A percentile compares a stretch with the other conserved stretches of the same genome.
phyloP scores from a whole-genome alignment of 2,888 invertebrate species.

The Aphidoletes aphidimyza region DNA sequence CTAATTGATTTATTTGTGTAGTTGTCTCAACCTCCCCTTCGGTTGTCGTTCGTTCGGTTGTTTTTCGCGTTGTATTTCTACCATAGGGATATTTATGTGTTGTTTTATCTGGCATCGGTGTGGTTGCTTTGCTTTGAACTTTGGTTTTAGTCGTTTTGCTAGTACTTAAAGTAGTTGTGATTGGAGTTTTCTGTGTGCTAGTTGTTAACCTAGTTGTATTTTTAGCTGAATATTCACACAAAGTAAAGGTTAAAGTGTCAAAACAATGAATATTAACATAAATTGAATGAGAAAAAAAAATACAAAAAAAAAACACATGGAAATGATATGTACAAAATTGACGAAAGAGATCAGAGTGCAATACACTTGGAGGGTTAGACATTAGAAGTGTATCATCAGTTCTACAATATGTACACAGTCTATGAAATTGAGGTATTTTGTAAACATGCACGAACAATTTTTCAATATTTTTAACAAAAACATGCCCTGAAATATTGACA shows the following conservation, averaged over 20 bases:
- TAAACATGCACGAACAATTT: not conserved
- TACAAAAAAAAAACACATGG: conserved; percentile 6
- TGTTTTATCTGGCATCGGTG: not conserved
- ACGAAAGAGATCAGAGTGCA: not conserved
- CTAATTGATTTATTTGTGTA: not conserved
- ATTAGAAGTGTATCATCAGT: conserved; percentile 15
- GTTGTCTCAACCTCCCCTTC: not conserved
- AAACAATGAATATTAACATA: not conserved
- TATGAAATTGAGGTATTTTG: not conserved
- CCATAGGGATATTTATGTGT: not conserved
- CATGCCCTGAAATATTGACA: not conserved
- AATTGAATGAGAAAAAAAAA: not conserved
- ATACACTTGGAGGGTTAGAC: conserved; percentile 37
- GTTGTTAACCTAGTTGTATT: conserved; percentile 41
- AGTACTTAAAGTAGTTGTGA: conserved; percentile 35
- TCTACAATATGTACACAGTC: conserved; percentile 1
- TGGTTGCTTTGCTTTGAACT: conserved; percentile 4
- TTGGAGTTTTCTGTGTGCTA: conserved; percentile 51
- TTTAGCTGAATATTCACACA: conserved; percentile 50
- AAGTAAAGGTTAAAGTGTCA: not conserved
- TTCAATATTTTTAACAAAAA: not conserved
- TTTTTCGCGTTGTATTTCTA: not conserved
- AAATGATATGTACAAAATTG: conserved; percentile 43
- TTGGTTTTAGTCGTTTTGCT: conserved; percentile 11
- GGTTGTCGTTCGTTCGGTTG: not conserved